Percentiles rank a stretch among this genome's conserved stretches.
These are phyloP conservation scores for Lacanobia wlatinum DNA, from an alignment of 2,888 invertebrate genomes.

Conservation along the genomic window DNA sequence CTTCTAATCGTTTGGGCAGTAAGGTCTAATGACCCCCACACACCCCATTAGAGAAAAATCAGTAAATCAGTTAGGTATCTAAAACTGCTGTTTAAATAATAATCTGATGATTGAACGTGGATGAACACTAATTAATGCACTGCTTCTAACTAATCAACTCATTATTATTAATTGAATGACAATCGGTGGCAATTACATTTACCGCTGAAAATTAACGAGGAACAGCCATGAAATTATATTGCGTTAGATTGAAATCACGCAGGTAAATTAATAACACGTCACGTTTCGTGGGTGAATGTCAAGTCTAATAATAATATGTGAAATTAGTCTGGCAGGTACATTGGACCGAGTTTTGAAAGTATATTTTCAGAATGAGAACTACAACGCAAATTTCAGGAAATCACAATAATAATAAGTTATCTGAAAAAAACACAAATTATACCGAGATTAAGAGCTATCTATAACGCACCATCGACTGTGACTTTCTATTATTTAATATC, in stretches of 20 bases:
- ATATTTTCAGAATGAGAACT: neutral
- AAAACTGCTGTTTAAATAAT: neutral
- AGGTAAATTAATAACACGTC: conserved; percentile 1
- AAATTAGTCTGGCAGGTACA: neutral
- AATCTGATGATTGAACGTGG: neutral
- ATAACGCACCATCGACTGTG: no score
- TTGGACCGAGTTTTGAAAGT: neutral
- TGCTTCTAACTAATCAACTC: conserved; percentile 3
- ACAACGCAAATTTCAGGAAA: neutral
- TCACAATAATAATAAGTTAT: no score
- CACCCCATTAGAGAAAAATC: no score
- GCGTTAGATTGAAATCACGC: neutral
- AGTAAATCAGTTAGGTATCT: no score
- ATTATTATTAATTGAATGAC: conserved; percentile 6
- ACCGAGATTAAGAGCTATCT: no score
- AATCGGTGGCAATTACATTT: conserved; percentile 19
- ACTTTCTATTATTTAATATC: no score
- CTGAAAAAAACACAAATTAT: no score
- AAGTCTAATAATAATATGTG: neutral
- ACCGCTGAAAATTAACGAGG: neutral
- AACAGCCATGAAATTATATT: neutral
- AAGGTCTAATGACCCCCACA: no score
- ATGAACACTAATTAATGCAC: neutral
- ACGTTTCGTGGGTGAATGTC: neutral
- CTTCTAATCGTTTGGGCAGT: no score